Evolutionary conservation across 2,888 invertebrate species (phyloP).

Genomic region (Megaustenia siamemsis): DNA sequence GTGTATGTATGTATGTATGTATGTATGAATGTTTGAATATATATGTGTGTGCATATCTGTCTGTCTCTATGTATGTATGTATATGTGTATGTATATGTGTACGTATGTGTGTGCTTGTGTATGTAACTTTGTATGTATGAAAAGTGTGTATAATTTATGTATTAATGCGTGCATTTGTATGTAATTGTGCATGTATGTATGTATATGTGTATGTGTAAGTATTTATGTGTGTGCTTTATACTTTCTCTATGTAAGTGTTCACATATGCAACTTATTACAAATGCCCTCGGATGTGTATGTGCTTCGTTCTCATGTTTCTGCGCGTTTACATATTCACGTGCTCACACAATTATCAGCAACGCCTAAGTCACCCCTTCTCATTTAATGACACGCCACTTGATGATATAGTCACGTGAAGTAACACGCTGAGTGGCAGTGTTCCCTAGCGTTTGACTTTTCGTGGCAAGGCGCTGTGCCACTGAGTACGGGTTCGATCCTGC

Average conservation of each 20-base stretch:
- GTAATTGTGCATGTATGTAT: not conserved
- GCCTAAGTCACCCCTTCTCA: no score
- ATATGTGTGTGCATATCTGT: not conserved
- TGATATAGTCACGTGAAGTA: no score
- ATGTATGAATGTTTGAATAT: not conserved
- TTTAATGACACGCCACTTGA: no score
- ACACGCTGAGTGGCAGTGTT: no score
- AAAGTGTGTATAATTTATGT: not conserved
- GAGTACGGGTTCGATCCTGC: no score
- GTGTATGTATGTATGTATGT: not conserved
- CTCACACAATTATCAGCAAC: no score
- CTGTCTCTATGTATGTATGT: not conserved
- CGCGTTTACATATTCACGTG: no score
- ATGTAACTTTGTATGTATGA: not conserved
- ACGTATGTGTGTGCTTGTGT: not conserved
- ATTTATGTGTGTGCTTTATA: not conserved
- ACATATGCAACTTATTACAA: not conserved
- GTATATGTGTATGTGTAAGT: not conserved
- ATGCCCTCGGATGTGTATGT: no score
- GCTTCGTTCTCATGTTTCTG: no score
- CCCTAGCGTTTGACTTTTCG: no score
- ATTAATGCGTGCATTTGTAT: not conserved
- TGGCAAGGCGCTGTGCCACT: no score
- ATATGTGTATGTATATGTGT: constrained; percentile 10
- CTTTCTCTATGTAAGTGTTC: not conserved